Percentiles rank a stretch among this genome's conserved stretches.
These are phyloP conservation scores for Pongo pygmaeus DNA, from an alignment of 2,113 vertebrate genomes.

Conservation along the genomic window DNA sequence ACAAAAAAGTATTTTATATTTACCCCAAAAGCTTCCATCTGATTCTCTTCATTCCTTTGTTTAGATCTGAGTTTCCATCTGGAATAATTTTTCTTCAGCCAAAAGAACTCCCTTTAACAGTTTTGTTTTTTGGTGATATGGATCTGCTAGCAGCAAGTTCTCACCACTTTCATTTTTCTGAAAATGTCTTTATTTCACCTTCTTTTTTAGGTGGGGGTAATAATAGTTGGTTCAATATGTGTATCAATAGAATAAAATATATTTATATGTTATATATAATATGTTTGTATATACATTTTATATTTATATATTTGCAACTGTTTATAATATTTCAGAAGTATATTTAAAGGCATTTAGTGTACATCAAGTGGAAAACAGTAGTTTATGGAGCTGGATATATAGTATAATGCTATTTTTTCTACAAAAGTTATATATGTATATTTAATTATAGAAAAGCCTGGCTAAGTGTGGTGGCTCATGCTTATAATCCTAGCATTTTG, in stretches of 20 bases:
- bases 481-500: no score
- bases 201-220: not conserved
- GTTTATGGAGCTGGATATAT: not conserved
- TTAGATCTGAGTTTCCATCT: not conserved
- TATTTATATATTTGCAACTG: not conserved
- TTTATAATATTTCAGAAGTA: not conserved
- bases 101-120: not conserved
- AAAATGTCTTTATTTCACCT: conserved; percentile 9
- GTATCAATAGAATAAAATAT: not conserved
- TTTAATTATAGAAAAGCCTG: not conserved
- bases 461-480: no score
- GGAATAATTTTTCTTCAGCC: conserved; percentile 7
- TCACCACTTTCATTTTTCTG: not conserved
- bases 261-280: no score
- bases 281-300: no score
- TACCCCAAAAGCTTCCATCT: not conserved
- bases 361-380: not conserved
- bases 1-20: not conserved
- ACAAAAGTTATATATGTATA: not conserved
- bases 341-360: conserved; percentile 1
- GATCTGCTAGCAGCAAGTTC: not conserved
- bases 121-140: not conserved
- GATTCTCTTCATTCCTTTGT: not conserved
- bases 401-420: not conserved
- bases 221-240: not conserved